These are phyloP conservation scores for Pimephales promelas DNA, from an alignment of 2,113 vertebrate genomes.

Conservation along the genomic window DNA sequence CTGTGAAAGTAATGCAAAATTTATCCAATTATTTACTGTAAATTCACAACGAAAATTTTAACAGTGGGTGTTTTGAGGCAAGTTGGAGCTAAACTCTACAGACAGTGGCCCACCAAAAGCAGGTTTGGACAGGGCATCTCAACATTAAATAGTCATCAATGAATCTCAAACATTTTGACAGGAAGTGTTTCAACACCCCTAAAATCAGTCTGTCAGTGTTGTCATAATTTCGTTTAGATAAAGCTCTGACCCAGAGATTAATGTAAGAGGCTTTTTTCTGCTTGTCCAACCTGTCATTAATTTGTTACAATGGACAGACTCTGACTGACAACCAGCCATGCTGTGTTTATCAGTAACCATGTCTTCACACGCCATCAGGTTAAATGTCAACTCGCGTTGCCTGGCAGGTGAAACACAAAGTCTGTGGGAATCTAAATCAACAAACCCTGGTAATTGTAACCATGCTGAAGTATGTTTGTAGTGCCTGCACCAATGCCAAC, in stretches of 20 bases:
- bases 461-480: conserved; percentile 45
- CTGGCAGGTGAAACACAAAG: conserved; percentile 59
- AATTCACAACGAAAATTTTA: too few species aligned
- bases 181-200: background rate
- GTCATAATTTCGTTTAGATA: background rate
- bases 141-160: background rate
- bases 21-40: too few species aligned
- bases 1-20: too few species aligned
- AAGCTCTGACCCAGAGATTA: background rate
- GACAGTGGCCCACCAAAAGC: too few species aligned
- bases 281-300: background rate
- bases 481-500: conserved; percentile 36
- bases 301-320: conserved; percentile 49
- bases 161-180: background rate
- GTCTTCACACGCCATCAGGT: conserved; percentile 55
- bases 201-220: background rate
- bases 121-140: background rate
- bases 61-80: too few species aligned
- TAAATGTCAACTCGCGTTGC: conserved; percentile 71
- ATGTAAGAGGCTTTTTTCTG: background rate
- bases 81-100: too few species aligned
- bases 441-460: conserved; percentile 64
- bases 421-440: conserved; percentile 43
- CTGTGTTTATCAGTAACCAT: conserved; percentile 69
- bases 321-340: conserved; percentile 47